Percentiles rank a stretch among this genome's conserved stretches.
phyloP scores from a whole-genome alignment of 2,888 invertebrate genomes.

The Drosophila prostipennis region DNA sequence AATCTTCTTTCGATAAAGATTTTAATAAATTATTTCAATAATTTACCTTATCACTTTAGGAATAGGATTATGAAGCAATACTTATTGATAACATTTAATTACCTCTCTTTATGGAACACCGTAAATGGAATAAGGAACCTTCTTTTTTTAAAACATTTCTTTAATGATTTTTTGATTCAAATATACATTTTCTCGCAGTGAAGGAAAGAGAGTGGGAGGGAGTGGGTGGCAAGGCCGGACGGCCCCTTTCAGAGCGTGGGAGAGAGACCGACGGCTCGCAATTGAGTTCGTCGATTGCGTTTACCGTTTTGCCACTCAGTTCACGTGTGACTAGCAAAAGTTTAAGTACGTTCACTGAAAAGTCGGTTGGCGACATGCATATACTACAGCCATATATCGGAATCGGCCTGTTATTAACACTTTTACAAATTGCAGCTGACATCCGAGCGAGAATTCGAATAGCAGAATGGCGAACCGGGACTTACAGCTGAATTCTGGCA shows the following conservation, averaged over 20 bases:
- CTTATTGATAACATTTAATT: too few species aligned
- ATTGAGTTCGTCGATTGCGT: slow-evolving; percentile 51
- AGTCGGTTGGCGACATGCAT: slow-evolving; percentile 18
- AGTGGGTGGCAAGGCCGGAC: slow-evolving; percentile 25
- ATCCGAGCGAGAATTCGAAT: slow-evolving; percentile 4
- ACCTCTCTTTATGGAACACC: too few species aligned
- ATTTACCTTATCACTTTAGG: too few species aligned
- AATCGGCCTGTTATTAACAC: slow-evolving; percentile 33
- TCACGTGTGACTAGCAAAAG: slow-evolving; percentile 66
- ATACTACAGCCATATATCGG: slow-evolving; percentile 28
- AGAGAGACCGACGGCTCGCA: slow-evolving; percentile 7
- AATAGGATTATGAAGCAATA: too few species aligned
- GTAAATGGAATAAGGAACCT: too few species aligned
- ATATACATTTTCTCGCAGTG: not conserved
- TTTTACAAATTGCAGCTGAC: slow-evolving; percentile 32
- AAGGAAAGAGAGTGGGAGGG: slow-evolving; percentile 12
- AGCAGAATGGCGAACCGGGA: slow-evolving; percentile 67
- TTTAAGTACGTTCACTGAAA: slow-evolving; percentile 63
- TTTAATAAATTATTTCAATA: too few species aligned
- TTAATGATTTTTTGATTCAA: too few species aligned
- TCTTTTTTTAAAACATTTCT: too few species aligned
- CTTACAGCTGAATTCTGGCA: slow-evolving; percentile 87
- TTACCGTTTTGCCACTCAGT: slow-evolving; percentile 60
- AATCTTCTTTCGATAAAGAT: too few species aligned
- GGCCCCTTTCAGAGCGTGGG: slow-evolving; percentile 20